A percentile compares a stretch with the other conserved stretches of the same genome.
phyloP scores from a whole-genome alignment of 2,888 invertebrate species.

The Scaptomyza reducta region DNA sequence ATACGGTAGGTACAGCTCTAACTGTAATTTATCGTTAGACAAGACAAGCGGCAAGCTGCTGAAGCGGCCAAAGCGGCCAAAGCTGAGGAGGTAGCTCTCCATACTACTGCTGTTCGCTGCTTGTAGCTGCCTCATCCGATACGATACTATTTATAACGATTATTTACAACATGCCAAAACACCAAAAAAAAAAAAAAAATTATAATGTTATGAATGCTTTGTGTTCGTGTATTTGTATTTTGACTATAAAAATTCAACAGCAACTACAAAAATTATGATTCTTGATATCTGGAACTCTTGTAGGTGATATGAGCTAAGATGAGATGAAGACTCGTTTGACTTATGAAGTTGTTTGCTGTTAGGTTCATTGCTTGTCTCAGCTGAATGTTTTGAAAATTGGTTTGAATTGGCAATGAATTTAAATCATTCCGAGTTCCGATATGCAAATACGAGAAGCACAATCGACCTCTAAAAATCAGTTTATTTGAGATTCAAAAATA shows the following conservation, averaged over 20 bases:
- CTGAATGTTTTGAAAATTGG: conserved; percentile 33
- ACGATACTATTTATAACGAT: conserved; percentile 73
- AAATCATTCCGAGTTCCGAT: conserved; percentile 8
- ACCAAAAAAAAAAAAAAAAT: background rate
- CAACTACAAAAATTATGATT: conserved; percentile 32
- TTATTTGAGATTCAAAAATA: too few species aligned
- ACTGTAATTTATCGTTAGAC: conserved; percentile 81
- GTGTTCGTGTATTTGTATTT: conserved; percentile 29
- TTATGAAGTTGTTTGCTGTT: conserved; percentile 64
- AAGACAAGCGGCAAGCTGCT: conserved; percentile 75
- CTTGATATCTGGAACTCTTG: conserved; percentile 45
- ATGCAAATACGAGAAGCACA: conserved; percentile 5
- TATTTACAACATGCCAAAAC: conserved; percentile 67
- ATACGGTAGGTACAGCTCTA: conserved; percentile 79
- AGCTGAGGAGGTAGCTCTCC: conserved; percentile 44
- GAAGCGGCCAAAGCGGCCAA: conserved; percentile 11
- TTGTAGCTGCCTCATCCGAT: conserved; percentile 40
- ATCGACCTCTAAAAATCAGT: conserved; percentile 20
- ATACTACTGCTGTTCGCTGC: conserved; percentile 19
- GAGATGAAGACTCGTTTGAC: conserved; percentile 39
- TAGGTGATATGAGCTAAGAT: conserved; percentile 44
- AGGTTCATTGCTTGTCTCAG: conserved; percentile 31
- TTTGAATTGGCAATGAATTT: conserved; percentile 36
- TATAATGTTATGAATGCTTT: conserved; percentile 47
- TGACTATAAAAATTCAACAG: conserved; percentile 20